phyloP scores from a whole-genome alignment of 2,797 vertebrate genomes.

The Labeo calbasu region DNA sequence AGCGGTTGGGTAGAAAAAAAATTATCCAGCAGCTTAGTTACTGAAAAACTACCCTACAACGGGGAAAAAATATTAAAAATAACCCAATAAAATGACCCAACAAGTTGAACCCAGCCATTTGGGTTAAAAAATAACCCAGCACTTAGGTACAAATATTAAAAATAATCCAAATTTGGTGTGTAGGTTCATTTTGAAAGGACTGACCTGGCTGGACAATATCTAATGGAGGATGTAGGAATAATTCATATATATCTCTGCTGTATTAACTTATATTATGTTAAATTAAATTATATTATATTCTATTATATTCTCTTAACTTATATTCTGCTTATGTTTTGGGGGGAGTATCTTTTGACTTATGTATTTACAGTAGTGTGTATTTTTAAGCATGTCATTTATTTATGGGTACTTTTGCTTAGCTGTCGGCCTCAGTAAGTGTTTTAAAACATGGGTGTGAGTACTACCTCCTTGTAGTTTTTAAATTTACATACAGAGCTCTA shows the following conservation, averaged over 20 bases:
- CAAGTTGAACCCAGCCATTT: too few species aligned
- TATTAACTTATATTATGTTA: too few species aligned
- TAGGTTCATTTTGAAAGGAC: background rate
- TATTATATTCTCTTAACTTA: too few species aligned
- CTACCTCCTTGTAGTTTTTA: background rate
- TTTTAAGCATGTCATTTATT: conserved; percentile 71
- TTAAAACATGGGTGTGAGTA: background rate
- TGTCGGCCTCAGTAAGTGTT: conserved; percentile 54
- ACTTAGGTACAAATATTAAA: too few species aligned
- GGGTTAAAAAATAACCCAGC: too few species aligned
- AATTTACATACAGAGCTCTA: conserved; percentile 1
- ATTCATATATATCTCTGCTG: conserved; percentile 64
- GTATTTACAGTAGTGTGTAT: conserved; percentile 64
- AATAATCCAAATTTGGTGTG: too few species aligned
- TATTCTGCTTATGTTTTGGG: conserved; percentile 60
- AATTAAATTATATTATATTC: too few species aligned
- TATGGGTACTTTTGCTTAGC: conserved; percentile 67
- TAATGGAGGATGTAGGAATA: conserved; percentile 60
- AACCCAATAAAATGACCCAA: too few species aligned
- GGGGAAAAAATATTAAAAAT: too few species aligned
- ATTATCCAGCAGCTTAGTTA: too few species aligned
- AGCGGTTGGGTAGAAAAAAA: too few species aligned
- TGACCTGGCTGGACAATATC: conserved; percentile 14
- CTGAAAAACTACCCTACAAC: too few species aligned
- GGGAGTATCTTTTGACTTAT: conserved; percentile 64